phyloP scores from a whole-genome alignment of 35 echinoderm and acorn worm genomes.

The Ophioderma brevispina region DNA sequence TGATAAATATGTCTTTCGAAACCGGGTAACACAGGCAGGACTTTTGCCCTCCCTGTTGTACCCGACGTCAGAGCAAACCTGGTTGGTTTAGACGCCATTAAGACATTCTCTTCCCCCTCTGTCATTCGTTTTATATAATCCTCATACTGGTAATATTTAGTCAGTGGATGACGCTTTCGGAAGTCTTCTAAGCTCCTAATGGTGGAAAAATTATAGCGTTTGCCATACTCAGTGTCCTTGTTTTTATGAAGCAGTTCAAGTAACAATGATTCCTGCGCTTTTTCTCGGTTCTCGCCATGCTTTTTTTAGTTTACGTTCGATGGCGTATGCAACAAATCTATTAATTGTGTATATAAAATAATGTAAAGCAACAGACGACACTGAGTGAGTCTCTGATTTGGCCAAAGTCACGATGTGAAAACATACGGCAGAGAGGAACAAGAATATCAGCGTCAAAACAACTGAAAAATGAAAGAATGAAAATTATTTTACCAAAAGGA shows the following conservation, averaged over 20 bases:
- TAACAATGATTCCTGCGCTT: slow-evolving; percentile 48
- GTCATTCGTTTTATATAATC: slow-evolving; percentile 59
- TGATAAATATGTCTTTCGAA: neutral
- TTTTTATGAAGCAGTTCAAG: slow-evolving; percentile 29
- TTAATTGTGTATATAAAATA: neutral
- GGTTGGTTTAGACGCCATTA: slow-evolving; percentile 30
- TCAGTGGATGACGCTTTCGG: slow-evolving; percentile 43
- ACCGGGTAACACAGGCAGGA: neutral
- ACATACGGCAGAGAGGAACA: neutral
- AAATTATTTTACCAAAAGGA: too few species aligned
- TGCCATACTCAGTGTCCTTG: slow-evolving; percentile 58
- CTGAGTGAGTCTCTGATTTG: neutral
- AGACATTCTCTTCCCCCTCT: slow-evolving; percentile 60
- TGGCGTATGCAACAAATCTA: neutral
- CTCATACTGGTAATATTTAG: slow-evolving; percentile 57
- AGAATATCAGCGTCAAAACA: too few species aligned
- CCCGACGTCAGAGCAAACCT: slow-evolving; percentile 57
- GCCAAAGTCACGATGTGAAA: neutral
- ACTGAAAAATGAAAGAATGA: too few species aligned
- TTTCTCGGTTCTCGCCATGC: slow-evolving; percentile 27
- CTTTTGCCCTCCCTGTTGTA: slow-evolving; percentile 51
- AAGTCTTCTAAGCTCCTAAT: slow-evolving; percentile 47
- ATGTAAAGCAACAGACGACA: neutral
- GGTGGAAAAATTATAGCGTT: slow-evolving; percentile 28
- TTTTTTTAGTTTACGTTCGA: neutral